Conservation (phyloP, 1,140 invertebrate genomes). For the Drosophila pachea region DNA sequence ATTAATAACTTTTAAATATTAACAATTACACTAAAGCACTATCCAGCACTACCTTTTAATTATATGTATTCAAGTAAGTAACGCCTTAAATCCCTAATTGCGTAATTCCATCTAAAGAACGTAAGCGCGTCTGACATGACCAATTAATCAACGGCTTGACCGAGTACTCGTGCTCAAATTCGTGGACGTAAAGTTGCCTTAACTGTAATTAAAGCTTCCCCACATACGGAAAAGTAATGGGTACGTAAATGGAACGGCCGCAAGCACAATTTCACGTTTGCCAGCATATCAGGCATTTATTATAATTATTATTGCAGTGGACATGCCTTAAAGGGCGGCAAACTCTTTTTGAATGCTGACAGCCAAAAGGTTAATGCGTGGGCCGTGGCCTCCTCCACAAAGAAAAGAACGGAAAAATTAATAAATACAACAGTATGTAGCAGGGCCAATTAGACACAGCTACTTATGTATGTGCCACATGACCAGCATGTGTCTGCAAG, state of each 20-base stretch:
- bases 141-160: slow-evolving; percentile 63
- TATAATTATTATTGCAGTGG: slow-evolving; percentile 50
- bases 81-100: slow-evolving; percentile 44
- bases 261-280: slow-evolving; percentile 36
- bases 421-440: slow-evolving; percentile 45
- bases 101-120: slow-evolving; percentile 39
- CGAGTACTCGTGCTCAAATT: slow-evolving; percentile 26
- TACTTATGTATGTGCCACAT: slow-evolving; percentile 50
- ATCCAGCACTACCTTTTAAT: no score
- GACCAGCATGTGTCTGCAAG: slow-evolving; percentile 57
- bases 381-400: slow-evolving; percentile 25
- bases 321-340: slow-evolving; percentile 35
- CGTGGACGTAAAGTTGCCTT: slow-evolving; percentile 35
- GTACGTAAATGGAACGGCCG: slow-evolving; percentile 17
- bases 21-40: no score
- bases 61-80: background rate
- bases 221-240: slow-evolving; percentile 21
- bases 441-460: slow-evolving; percentile 57
- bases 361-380: slow-evolving; percentile 52
- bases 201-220: slow-evolving; percentile 61
- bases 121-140: slow-evolving; percentile 25
- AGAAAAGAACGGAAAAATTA: slow-evolving; percentile 48
- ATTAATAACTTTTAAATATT: no score
- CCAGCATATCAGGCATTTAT: slow-evolving; percentile 58
- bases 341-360: slow-evolving; percentile 41